Evolutionary conservation across 1,140 invertebrate genomes (phyloP).

Genomic region (Mesaphorura yosii): DNA sequence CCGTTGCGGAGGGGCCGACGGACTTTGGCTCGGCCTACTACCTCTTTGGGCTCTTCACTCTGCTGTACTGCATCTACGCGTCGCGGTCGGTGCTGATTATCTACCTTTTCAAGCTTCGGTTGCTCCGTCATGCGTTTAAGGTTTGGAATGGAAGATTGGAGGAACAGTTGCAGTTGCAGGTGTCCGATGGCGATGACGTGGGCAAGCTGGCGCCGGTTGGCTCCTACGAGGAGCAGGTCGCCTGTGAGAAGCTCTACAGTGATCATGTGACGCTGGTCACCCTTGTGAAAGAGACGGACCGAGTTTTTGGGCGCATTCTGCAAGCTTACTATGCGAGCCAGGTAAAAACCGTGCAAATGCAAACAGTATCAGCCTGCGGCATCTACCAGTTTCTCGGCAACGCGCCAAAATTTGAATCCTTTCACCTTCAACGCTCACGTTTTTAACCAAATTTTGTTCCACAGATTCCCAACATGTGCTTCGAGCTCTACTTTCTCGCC

Average conservation of each 20-base stretch:
- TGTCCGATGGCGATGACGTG: too few relatives aligned
- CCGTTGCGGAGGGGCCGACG: neutral
- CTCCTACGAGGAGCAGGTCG: conserved; percentile 13
- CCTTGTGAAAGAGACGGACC: conserved; percentile 19
- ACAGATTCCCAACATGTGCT: conserved; percentile 30
- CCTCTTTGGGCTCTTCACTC: conserved; percentile 10
- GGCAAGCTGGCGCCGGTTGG: too few relatives aligned
- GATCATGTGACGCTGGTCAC: conserved; percentile 14
- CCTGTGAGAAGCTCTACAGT: conserved; percentile 12
- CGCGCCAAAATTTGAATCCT: neutral
- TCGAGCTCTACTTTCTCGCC: conserved; percentile 28
- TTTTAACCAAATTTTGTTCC: neutral
- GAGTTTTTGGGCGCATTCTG: conserved; percentile 21
- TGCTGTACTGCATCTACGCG: conserved; percentile 24
- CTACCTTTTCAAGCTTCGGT: conserved; percentile 20
- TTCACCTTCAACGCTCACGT: neutral
- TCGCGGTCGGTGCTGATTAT: conserved; percentile 23
- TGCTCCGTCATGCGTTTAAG: conserved; percentile 16
- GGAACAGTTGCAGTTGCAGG: neutral
- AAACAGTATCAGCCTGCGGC: neutral
- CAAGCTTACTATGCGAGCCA: conserved; percentile 28
- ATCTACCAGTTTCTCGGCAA: too few relatives aligned
- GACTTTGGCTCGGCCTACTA: neutral
- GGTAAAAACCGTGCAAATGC: too few relatives aligned
- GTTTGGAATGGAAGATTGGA: conserved; percentile 21